Conservation (phyloP, 2,113 vertebrate genomes). For the Bubo scandiacus region DNA sequence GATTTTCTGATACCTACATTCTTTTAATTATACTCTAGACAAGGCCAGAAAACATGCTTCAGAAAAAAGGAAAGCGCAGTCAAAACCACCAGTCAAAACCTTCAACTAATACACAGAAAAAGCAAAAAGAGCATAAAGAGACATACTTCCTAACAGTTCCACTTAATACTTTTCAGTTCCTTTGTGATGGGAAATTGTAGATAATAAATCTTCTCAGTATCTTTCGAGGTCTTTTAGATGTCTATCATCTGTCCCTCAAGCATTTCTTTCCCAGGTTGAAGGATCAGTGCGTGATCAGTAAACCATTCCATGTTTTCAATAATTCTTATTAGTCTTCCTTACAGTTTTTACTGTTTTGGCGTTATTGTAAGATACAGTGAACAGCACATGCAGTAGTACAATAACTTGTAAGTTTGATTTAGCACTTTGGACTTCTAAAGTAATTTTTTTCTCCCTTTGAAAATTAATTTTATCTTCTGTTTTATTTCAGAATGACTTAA, state of each 20-base stretch:
- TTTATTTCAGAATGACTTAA: background rate
- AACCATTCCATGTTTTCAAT: background rate
- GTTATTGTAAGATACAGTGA: background rate
- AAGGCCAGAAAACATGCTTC: background rate
- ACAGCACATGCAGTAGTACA: background rate
- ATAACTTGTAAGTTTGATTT: background rate
- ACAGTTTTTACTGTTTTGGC: background rate
- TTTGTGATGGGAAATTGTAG: background rate
- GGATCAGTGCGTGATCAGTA: background rate
- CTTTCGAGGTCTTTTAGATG: background rate
- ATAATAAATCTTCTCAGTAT: background rate
- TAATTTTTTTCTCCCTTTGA: background rate
- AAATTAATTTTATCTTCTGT: background rate
- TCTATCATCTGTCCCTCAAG: background rate
- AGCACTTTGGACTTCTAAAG: background rate
- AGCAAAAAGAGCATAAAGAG: background rate
- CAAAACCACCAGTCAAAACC: background rate
- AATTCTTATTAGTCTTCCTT: background rate
- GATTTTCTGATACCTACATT: background rate
- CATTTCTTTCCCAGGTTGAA: background rate
- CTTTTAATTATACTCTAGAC: background rate
- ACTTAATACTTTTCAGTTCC: background rate
- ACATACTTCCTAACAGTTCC: background rate
- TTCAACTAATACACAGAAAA: background rate
- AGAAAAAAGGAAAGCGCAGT: background rate